Evolutionary conservation across 1,140 invertebrate species (phyloP).

Genomic region (Conus betulinus): DNA sequence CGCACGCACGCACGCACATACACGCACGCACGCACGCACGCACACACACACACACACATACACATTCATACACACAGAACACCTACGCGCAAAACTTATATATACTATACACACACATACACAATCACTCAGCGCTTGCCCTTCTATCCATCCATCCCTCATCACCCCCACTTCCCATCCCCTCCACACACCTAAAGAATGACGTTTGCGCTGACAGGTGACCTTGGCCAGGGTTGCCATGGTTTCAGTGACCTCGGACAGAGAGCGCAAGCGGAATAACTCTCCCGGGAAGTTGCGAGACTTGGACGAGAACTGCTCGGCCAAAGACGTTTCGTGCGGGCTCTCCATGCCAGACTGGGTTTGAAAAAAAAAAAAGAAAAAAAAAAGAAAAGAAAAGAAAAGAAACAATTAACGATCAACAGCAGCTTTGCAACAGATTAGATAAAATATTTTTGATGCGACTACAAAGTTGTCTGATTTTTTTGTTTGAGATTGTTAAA

Average conservation of each 20-base stretch:
- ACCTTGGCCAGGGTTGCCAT: constrained; percentile 53
- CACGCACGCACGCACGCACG: no score
- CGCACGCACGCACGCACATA: no score
- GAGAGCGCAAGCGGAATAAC: constrained; percentile 53
- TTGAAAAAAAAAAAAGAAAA: no score
- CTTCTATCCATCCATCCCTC: not conserved
- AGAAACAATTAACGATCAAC: no score
- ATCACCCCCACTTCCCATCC: not conserved
- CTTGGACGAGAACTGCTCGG: constrained; percentile 43
- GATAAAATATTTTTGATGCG: no score
- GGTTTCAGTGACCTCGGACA: constrained; percentile 47
- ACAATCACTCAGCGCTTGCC: not conserved
- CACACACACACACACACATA: no score
- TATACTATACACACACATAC: no score
- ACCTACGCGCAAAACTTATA: no score
- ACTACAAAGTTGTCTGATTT: no score
- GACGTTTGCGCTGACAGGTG: constrained; percentile 47
- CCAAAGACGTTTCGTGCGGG: constrained; percentile 65
- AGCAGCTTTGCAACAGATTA: no score
- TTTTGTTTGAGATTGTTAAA: no score
- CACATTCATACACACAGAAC: no score
- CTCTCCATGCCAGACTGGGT: constrained; percentile 68
- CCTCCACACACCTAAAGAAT: constrained; percentile 56
- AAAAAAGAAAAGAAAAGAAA: constrained; percentile 27
- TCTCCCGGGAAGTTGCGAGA: constrained; percentile 59